phyloP scores from a whole-genome alignment of 92 coral and sea anemone genomes.

The Actinernus sp. region DNA sequence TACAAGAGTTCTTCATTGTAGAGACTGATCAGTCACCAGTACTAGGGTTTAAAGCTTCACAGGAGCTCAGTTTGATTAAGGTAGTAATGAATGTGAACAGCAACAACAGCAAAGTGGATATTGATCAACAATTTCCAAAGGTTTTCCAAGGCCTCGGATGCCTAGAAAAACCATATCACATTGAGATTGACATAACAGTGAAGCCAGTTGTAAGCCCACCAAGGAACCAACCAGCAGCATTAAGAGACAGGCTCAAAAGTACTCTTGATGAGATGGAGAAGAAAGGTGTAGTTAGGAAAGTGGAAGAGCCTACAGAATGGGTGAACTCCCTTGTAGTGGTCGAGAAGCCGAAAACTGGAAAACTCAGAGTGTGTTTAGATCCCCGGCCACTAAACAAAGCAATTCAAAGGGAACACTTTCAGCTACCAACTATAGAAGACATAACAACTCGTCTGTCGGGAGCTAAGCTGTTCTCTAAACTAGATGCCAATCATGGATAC shows the following conservation, averaged over 20 bases:
- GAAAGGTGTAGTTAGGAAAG: slow-evolving; percentile 24
- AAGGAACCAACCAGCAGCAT: slow-evolving; percentile 36
- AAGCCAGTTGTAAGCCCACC: slow-evolving; percentile 26
- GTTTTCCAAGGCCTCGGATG: slow-evolving; percentile 58
- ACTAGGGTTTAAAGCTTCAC: slow-evolving; percentile 46
- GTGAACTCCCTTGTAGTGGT: too few species aligned
- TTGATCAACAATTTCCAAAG: slow-evolving; percentile 16
- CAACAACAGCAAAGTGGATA: slow-evolving; percentile 1
- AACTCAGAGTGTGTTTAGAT: slow-evolving; percentile 54
- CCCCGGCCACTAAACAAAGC: slow-evolving; percentile 50
- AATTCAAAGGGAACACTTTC: slow-evolving; percentile 27
- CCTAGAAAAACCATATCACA: slow-evolving; percentile 46
- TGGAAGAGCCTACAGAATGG: too few species aligned
- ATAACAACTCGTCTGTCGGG: too few species aligned
- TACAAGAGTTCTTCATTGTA: slow-evolving; percentile 27
- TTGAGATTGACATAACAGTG: slow-evolving; percentile 32
- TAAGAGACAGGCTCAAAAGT: slow-evolving; percentile 15
- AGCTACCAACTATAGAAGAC: background rate
- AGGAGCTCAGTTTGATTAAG: slow-evolving; percentile 37
- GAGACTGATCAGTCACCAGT: slow-evolving; percentile 30
- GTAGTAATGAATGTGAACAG: slow-evolving; percentile 17
- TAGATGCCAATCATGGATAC: too few species aligned
- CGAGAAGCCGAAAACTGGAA: slow-evolving; percentile 21
- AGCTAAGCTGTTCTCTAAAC: too few species aligned
- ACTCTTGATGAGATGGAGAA: slow-evolving; percentile 49